These are phyloP conservation scores for Sebastes taczanowskii DNA, from an alignment of 2,797 vertebrate species.

Conservation along the genomic window DNA sequence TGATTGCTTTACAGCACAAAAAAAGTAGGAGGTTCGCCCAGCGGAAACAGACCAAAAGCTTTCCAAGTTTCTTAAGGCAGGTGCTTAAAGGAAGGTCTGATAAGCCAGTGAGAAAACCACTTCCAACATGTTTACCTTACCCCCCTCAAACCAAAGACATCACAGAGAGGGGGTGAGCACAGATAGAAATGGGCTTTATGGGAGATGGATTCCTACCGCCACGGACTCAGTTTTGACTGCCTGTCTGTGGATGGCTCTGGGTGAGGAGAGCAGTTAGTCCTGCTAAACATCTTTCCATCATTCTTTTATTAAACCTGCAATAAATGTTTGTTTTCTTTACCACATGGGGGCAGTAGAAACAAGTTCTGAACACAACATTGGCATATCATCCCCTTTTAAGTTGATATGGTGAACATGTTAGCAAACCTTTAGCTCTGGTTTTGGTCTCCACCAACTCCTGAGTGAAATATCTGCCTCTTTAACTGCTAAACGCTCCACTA, in stretches of 20 bases:
- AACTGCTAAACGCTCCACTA: not conserved
- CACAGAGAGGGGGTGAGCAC: not conserved
- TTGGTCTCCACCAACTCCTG: not conserved
- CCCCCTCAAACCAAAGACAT: conserved; percentile 1
- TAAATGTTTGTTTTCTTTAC: not conserved
- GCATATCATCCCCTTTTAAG: not conserved
- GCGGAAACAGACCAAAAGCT: not conserved
- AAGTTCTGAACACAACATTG: not conserved
- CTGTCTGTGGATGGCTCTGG: not conserved
- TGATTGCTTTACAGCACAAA: not conserved
- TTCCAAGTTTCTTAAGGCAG: not conserved
- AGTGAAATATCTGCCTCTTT: not conserved
- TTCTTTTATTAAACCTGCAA: not conserved
- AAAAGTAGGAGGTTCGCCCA: not conserved
- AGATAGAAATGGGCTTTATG: not conserved
- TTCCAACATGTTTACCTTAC: not conserved
- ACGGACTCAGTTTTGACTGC: not conserved
- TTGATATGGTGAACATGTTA: not conserved
- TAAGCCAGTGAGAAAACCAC: not conserved
- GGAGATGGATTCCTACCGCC: not conserved
- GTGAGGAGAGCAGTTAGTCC: not conserved
- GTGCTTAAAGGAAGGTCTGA: not conserved
- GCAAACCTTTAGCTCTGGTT: not conserved
- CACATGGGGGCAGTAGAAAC: not conserved
- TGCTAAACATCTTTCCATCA: not conserved